These are phyloP conservation scores for Helicoverpa assulta DNA, from an alignment of 2,888 invertebrate genomes.

Conservation along the genomic window DNA sequence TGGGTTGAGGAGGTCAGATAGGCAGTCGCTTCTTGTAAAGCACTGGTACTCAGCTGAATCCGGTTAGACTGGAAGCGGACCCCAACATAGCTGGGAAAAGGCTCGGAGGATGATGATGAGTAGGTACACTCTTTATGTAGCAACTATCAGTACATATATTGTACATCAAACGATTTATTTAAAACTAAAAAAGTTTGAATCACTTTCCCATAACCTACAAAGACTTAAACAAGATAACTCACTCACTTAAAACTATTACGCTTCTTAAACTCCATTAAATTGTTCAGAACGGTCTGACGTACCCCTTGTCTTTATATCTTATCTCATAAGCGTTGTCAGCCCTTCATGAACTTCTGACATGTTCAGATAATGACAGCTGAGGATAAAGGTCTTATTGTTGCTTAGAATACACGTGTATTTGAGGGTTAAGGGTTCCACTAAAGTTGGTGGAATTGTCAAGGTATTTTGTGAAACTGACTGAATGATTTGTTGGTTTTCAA, in stretches of 20 bases:
- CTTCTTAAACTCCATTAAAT: constrained; percentile 24
- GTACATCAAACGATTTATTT: no score
- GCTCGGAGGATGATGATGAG: no score
- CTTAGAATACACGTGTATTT: constrained; percentile 48
- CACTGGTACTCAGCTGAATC: no score
- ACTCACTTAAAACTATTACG: constrained; percentile 1
- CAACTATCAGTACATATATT: no score
- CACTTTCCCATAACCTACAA: no score
- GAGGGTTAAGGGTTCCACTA: constrained; percentile 30
- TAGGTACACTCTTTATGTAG: no score
- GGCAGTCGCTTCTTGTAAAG: no score
- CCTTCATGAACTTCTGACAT: constrained; percentile 53
- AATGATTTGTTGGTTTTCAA: no score
- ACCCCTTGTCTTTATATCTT: constrained; percentile 37
- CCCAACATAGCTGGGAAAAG: no score
- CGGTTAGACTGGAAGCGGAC: no score
- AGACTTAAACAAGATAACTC: not conserved
- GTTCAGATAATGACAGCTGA: constrained; percentile 50
- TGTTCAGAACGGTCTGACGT: constrained; percentile 18
- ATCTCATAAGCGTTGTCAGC: constrained; percentile 43
- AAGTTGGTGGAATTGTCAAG: constrained; percentile 6
- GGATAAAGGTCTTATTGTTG: constrained; percentile 52
- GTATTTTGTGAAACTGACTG: not conserved
- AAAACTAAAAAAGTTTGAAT: no score
- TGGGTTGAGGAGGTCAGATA: no score